These are phyloP conservation scores for Synanthedon myopaeformis DNA, from an alignment of 2,888 invertebrate genomes.

Conservation along the genomic window DNA sequence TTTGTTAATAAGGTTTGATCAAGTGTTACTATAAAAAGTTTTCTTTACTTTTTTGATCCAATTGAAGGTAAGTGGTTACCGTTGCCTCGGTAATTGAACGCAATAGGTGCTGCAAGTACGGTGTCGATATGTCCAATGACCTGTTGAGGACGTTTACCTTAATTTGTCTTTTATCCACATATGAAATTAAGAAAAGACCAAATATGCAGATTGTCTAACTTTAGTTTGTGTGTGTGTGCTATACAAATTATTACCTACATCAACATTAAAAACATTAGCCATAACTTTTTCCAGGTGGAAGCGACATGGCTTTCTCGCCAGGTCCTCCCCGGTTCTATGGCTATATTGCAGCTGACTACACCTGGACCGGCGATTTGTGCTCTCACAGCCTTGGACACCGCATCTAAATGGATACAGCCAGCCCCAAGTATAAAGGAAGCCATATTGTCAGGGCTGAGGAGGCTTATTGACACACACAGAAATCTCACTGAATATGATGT, in stretches of 20 bases:
- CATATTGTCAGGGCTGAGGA: slow-evolving; percentile 25
- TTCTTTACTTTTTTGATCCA: slow-evolving; percentile 1
- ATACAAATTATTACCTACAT: not conserved
- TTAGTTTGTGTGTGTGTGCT: too few relatives aligned
- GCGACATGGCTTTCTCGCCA: slow-evolving; percentile 38
- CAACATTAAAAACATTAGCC: not conserved
- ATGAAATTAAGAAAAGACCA: too few relatives aligned
- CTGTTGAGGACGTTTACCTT: too few relatives aligned
- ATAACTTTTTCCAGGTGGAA: slow-evolving; percentile 32
- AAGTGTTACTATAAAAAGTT: not conserved
- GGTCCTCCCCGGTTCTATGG: slow-evolving; percentile 34
- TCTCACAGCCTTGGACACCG: slow-evolving; percentile 40
- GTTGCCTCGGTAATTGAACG: too few relatives aligned
- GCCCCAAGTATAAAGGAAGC: slow-evolving; percentile 24
- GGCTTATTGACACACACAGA: slow-evolving; percentile 36
- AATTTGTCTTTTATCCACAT: not conserved
- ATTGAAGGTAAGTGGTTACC: too few relatives aligned
- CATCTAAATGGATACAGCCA: slow-evolving; percentile 29
- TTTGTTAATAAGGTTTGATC: slow-evolving; percentile 66
- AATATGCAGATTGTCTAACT: too few relatives aligned
- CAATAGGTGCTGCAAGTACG: not conserved
- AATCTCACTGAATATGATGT: slow-evolving; percentile 52
- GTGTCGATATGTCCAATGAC: not conserved
- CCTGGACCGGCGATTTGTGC: slow-evolving; percentile 52
- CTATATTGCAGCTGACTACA: slow-evolving; percentile 33